Evolutionary conservation across 2,888 invertebrate genomes (phyloP), one percentile per base, ranked within the genome.

Genomic region (Rhagonycha fulva): DNA sequence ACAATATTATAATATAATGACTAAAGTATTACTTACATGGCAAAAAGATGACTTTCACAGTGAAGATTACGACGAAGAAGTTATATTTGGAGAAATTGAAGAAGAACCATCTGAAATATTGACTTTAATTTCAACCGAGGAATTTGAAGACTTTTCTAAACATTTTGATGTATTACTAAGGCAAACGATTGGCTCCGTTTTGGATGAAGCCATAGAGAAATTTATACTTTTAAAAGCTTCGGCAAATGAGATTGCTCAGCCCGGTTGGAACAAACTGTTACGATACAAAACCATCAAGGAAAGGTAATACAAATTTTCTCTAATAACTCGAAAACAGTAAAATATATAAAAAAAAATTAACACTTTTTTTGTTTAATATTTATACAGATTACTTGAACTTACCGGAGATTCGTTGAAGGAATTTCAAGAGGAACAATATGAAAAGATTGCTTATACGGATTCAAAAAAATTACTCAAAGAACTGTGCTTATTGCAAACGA

Each of bases 201-300:
- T 82, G 24, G 68, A 77, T 23, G 76, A 82, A 24, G 66, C 69
- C 10, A 24, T 80, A n/a, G 80, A 80, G 32, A 78, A 80, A 71
- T 19, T 81, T 7, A 70, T 62, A 1, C 79, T 82, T 61, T 68
- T 81, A 14, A 76, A 77, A 24, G 72, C 73, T 28, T 76, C 78
- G 7, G 14, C 80, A 2, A 74, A 77, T 24, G 76, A 76, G 60
- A 74, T 70, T 0, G 23, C 72, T 14, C 78, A 78, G 47, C 78
- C 76, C 19, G 14, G 77, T 24, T 75, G 76, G 75, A 68, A 71
- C 3, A n/a, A 70, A 26, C 14, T 71, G 11, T 69, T 71, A 0
- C 11, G 19, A 5, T 79, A 78, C 68, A 68, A 63, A 72, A 14
- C 76, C 1, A 26, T 69, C 60, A 70, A 74, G 14, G 63, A 68